Base-by-base conservation (phyloP, 2,113 vertebrate species). In the Oxyruncus cristatus region DNA sequence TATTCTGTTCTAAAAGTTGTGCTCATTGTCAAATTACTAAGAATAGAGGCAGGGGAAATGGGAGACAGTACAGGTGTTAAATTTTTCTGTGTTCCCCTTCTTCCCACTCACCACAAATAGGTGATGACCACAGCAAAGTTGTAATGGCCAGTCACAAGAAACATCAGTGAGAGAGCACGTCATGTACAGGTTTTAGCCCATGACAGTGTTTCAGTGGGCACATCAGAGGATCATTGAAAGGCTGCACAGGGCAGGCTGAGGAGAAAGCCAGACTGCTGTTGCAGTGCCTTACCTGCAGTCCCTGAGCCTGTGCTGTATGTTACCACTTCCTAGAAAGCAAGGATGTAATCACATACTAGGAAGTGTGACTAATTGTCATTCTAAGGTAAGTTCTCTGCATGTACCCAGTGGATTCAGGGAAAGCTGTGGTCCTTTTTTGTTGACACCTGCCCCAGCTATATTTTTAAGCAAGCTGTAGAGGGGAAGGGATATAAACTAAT, bases 281-380 rank as follows among this genome's bases (percentile, higher is more conserved):
- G 1, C 9, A 18, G 44, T 46, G 37, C 17, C 42, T 73, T 83
- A 32, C 32, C 11, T 79, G 52, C 22, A 47, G 41, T 77, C 80
- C 26, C 59, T 80, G 32, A 66, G 21, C 16, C 65, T 42, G 2
- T 0, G 1, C 37, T 88, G 0, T 26, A 19, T 56, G n/a, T 58
- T 32, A 28, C 53, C 33, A 24, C 17, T 62, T 80, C 9, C 3
- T 62, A 23, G 55, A 65, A 84, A 65, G 44, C 37, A 52, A 18
- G 9, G 50, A 32, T 22, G 4, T 44, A 27, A 65, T 61, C 37
- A 49, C 16, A 19, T 68, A 17, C 32, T 62, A 71, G 28, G 28
- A 85, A 79, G 24, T 24, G 9, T 47, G 32, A 59, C n/a, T 47
- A 0, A 27, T 52, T 39, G 20, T 47, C 27, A 12, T 56, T 16